These are phyloP conservation scores for Morinoia aosen DNA, from an alignment of 2,888 invertebrate species.

Conservation along the genomic window DNA sequence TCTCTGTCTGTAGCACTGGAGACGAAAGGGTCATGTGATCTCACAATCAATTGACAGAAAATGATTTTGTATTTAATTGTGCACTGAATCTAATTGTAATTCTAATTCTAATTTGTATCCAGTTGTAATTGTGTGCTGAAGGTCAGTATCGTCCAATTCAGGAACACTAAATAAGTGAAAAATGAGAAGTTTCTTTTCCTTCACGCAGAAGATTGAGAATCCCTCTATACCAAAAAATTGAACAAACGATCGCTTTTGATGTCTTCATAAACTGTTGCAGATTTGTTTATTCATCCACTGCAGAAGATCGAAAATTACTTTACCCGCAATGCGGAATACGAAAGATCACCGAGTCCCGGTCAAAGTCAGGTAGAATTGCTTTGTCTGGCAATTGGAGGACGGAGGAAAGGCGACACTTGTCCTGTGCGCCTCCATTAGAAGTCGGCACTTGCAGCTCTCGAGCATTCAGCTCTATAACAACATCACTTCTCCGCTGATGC, in stretches of 20 bases:
- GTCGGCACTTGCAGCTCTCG: neutral
- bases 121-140: neutral
- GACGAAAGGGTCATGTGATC: no score
- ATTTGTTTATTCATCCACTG: neutral
- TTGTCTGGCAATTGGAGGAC: neutral
- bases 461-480: constrained; percentile 37
- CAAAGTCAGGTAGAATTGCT: neutral
- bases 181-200: neutral
- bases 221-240: neutral
- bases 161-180: neutral
- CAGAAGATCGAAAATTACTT: neutral
- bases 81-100: neutral
- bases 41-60: neutral
- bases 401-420: neutral
- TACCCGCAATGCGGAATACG: neutral
- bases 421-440: constrained; percentile 1
- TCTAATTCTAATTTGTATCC: no score
- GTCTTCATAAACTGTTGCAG: neutral
- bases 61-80: neutral
- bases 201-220: neutral
- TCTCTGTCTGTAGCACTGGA: no score
- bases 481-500: constrained; percentile 30
- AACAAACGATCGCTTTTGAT: neutral
- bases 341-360: neutral
- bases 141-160: neutral